Percentiles rank a stretch among this genome's conserved stretches.
phyloP scores from a whole-genome alignment of 1,140 invertebrate species.

The Ips typographus region DNA sequence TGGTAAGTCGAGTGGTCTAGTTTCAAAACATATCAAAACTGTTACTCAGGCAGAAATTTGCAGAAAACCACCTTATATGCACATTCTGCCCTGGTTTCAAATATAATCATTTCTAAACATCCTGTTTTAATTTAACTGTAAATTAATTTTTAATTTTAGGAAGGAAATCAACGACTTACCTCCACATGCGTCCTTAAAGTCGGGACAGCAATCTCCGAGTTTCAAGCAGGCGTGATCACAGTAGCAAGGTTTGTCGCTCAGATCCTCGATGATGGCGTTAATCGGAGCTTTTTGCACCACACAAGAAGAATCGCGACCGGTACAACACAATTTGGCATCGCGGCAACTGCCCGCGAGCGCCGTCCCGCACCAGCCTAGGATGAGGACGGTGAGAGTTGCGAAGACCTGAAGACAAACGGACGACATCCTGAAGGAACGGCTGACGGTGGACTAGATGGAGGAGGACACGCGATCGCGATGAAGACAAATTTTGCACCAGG shows the following conservation, averaged over 20 bases:
- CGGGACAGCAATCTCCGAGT: constrained; percentile 80
- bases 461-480: too few species aligned
- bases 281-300: constrained; percentile 81
- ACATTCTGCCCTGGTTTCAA: not conserved
- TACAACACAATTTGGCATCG: constrained; percentile 75
- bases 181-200: constrained; percentile 83
- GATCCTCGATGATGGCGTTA: constrained; percentile 78
- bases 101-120: not conserved
- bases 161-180: constrained; percentile 56
- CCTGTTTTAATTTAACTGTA: not conserved
- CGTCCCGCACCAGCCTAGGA: constrained; percentile 9
- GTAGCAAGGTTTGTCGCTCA: constrained; percentile 82
- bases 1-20: not conserved
- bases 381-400: not conserved
- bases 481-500: too few species aligned
- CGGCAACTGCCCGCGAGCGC: constrained; percentile 65
- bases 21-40: not conserved
- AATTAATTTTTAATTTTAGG: not conserved
- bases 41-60: not conserved
- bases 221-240: constrained; percentile 87
- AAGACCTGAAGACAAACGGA: not conserved
- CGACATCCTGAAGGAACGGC: too few species aligned
- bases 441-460: too few species aligned
- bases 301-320: constrained; percentile 81
- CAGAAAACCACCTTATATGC: not conserved